Percentiles rank a stretch among this genome's conserved stretches.
Evolutionary conservation across 2,888 invertebrate genomes (phyloP).

Genomic region (Philonicus albiceps): DNA sequence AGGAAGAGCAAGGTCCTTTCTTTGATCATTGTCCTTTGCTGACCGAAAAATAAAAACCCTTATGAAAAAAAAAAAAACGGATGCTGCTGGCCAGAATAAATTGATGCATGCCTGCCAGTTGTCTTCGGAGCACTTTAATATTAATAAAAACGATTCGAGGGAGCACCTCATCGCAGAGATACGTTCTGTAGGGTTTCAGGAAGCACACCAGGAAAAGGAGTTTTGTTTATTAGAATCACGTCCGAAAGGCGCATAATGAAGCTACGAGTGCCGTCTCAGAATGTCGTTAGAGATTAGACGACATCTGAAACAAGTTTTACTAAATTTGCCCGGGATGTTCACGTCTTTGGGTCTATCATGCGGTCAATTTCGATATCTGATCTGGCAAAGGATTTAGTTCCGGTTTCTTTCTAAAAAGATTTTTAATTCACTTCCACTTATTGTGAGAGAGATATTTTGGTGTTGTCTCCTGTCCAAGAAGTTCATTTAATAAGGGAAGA

Average conservation of each 20-base stretch:
- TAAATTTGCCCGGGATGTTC: background rate
- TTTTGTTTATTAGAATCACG: slow-evolving; percentile 34
- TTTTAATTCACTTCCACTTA: background rate
- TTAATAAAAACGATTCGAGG: background rate
- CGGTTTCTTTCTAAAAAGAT: background rate
- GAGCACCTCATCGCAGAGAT: background rate
- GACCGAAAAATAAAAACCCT: slow-evolving; percentile 7
- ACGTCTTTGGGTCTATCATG: slow-evolving; percentile 17
- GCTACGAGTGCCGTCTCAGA: background rate
- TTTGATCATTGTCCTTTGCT: slow-evolving; percentile 28
- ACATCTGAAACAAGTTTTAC: background rate
- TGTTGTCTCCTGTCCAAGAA: background rate
- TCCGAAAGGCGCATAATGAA: background rate
- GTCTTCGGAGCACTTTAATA: slow-evolving; percentile 13
- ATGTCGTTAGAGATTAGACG: background rate
- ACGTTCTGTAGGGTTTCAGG: slow-evolving; percentile 10
- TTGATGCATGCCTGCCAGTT: slow-evolving; percentile 27
- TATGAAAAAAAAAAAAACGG: background rate
- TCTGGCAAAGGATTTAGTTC: slow-evolving; percentile 4
- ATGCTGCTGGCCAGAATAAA: slow-evolving; percentile 33
- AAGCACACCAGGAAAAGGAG: slow-evolving; percentile 29
- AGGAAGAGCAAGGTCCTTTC: slow-evolving; percentile 44
- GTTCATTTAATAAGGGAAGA: background rate
- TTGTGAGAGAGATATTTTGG: background rate
- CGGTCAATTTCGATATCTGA: slow-evolving; percentile 26